Evolutionary conservation across 1,140 invertebrate genomes (phyloP).

Genomic region (Melitaea cinxia): DNA sequence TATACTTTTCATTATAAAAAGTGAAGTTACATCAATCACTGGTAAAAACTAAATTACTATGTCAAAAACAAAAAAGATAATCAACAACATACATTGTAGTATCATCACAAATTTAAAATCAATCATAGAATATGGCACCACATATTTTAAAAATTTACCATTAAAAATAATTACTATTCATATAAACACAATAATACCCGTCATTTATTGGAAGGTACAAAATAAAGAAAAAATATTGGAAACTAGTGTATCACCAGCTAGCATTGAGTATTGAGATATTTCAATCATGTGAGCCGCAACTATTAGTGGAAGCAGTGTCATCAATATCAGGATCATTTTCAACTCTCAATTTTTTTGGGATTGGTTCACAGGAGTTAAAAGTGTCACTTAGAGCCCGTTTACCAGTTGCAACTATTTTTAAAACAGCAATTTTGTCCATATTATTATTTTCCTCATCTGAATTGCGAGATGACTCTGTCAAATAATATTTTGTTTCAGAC

Average conservation of each 20-base stretch:
- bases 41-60: conserved; percentile 12
- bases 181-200: conserved; percentile 9
- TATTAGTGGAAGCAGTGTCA: conserved; percentile 60
- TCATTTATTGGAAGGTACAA: background rate
- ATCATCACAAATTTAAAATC: conserved; percentile 12
- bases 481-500: conserved; percentile 32
- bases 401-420: conserved; percentile 46
- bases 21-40: background rate
- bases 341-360: conserved; percentile 59
- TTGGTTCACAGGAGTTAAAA: conserved; percentile 60
- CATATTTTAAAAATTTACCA: conserved; percentile 14
- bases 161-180: conserved; percentile 19
- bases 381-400: conserved; percentile 62
- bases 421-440: conserved; percentile 42
- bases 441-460: conserved; percentile 60
- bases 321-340: conserved; percentile 39
- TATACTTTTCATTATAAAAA: background rate
- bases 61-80: conserved; percentile 32
- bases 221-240: background rate
- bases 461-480: conserved; percentile 37
- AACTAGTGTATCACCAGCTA: background rate
- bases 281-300: conserved; percentile 51
- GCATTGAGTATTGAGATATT: background rate
- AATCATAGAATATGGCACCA: conserved; percentile 12
- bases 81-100: conserved; percentile 24